Percentiles rank a stretch among this genome's conserved stretches.
Conservation (phyloP, 2,797 vertebrate species). For the Rhinatrema bivittatum region DNA sequence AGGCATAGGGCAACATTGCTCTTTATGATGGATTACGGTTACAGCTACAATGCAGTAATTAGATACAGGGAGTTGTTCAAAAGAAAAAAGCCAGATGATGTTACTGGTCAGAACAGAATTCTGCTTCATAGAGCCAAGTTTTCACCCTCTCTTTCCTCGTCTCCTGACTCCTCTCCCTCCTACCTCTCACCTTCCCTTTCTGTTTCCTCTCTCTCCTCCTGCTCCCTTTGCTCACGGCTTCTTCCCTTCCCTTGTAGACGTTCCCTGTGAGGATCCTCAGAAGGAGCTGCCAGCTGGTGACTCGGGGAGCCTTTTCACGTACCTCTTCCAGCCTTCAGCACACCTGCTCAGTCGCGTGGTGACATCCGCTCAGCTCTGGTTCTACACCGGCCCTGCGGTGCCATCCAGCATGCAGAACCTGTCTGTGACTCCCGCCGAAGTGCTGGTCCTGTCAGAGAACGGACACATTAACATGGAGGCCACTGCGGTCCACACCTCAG, state of each 20-base stretch:
- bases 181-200: too few species aligned
- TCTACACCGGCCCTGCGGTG: slow-evolving; percentile 53
- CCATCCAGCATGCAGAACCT: not conserved
- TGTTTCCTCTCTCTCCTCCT: not conserved
- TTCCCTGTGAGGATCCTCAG: slow-evolving; percentile 41
- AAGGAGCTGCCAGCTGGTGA: slow-evolving; percentile 24
- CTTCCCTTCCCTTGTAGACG: slow-evolving; percentile 38
- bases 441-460: slow-evolving; percentile 42
- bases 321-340: slow-evolving; percentile 71
- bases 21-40: too few species aligned
- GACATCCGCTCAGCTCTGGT: slow-evolving; percentile 81
- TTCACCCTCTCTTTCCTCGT: not conserved
- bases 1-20: too few species aligned
- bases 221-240: not conserved
- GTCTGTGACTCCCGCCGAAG: not conserved
- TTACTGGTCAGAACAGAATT: too few species aligned
- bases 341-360: slow-evolving; percentile 49
- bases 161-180: not conserved
- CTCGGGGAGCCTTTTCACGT: slow-evolving; percentile 54
- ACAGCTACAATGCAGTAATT: too few species aligned
- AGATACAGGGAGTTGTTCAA: too few species aligned
- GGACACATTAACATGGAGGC: slow-evolving; percentile 36
- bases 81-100: too few species aligned
- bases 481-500: slow-evolving; percentile 21
- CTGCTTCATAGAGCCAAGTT: too few species aligned